phyloP scores from a whole-genome alignment of 2,888 invertebrate genomes.

The Coelinius sp. region DNA sequence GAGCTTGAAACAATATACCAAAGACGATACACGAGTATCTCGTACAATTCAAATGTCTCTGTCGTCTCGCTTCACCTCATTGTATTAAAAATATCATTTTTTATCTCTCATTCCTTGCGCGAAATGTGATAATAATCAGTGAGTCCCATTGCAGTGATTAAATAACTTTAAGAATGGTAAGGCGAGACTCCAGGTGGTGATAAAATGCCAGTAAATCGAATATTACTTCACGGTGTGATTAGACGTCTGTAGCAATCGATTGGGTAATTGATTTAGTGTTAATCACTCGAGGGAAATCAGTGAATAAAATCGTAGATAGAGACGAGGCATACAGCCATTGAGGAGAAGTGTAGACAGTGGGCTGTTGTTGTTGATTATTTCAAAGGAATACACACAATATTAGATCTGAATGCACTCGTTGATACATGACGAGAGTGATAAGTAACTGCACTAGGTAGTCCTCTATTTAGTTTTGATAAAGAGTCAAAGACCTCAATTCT shows the following conservation, averaged over 20 bases:
- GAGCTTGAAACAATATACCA: constrained; percentile 8
- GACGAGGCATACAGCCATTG: background rate
- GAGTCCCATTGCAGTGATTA: background rate
- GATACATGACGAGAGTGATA: background rate
- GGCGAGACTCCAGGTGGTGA: background rate
- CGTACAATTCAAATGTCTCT: constrained; percentile 5
- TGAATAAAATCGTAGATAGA: background rate
- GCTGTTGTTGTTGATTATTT: background rate
- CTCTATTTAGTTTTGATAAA: background rate
- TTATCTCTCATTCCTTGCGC: background rate
- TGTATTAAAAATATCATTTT: background rate
- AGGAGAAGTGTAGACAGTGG: background rate
- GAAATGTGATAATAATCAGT: constrained; percentile 6
- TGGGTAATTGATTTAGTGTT: background rate
- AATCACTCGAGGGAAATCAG: background rate
- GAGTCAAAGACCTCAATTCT: background rate
- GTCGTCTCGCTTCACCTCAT: background rate
- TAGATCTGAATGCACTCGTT: constrained; percentile 10
- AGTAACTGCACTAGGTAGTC: background rate
- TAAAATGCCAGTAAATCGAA: background rate
- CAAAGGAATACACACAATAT: background rate
- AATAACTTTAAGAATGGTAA: background rate
- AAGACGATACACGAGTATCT: background rate
- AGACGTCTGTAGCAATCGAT: no score
- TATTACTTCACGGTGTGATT: background rate